A percentile compares a stretch with the other conserved stretches of the same genome.
Evolutionary conservation across 37 sponge, comb jelly and placozoan species (phyloP).

Genomic region (Axinella damicornis): DNA sequence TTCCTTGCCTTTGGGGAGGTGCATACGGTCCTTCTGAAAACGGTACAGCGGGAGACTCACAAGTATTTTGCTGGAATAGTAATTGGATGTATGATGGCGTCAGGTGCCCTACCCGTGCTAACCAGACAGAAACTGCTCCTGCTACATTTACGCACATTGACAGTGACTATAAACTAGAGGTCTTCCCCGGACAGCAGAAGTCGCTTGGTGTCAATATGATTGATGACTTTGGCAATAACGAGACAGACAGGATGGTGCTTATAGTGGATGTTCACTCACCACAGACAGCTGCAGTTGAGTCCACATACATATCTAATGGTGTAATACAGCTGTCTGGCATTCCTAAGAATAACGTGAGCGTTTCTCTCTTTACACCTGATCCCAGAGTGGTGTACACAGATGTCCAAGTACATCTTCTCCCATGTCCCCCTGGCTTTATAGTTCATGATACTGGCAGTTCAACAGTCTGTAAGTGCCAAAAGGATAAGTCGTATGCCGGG

Average conservation of each 20-base stretch:
- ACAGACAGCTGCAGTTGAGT: neutral
- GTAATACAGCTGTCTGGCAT: neutral
- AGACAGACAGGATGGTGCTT: neutral
- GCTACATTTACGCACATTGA: neutral
- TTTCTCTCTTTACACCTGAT: constrained; percentile 3
- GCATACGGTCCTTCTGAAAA: neutral
- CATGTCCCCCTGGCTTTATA: constrained; percentile 35
- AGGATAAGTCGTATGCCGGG: neutral
- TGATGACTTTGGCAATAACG: constrained; percentile 7
- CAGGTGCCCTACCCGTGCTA: too few species aligned
- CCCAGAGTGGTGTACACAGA: neutral
- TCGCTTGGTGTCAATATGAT: neutral
- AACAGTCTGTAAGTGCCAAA: neutral
- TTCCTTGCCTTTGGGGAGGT: constrained; percentile 51
- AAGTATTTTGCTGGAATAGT: neutral
- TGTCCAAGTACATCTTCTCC: neutral
- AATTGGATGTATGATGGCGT: constrained; percentile 8
- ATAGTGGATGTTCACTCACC: neutral
- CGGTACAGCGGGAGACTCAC: neutral
- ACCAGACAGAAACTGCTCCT: constrained; percentile 4
- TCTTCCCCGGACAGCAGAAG: neutral
- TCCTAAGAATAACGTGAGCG: neutral
- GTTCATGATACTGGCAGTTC: neutral
- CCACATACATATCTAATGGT: neutral
- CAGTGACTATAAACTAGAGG: neutral